These are phyloP conservation scores for Heteractis magnifica DNA, from an alignment of 92 coral and sea anemone species.

Conservation along the genomic window DNA sequence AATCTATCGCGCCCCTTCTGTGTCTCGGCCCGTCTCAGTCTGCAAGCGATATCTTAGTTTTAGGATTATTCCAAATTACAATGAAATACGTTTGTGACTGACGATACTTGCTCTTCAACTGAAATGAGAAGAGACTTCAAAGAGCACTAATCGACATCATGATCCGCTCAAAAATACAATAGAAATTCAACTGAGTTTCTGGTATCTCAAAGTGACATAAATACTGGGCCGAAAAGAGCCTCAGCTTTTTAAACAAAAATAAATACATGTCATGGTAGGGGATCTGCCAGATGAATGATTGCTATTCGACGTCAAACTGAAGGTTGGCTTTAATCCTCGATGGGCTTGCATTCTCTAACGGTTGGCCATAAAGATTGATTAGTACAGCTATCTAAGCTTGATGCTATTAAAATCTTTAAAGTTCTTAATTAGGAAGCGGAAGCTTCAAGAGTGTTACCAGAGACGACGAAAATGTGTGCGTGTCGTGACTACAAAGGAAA, in stretches of 20 bases:
- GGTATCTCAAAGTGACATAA: constrained; percentile 23
- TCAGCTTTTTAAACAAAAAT: constrained; percentile 7
- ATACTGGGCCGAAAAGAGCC: not conserved
- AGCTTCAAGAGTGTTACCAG: constrained; percentile 39
- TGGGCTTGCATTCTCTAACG: constrained; percentile 14
- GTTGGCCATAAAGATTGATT: constrained; percentile 9
- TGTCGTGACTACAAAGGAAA: constrained; percentile 1
- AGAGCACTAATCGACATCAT: not conserved
- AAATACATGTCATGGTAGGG: constrained; percentile 16
- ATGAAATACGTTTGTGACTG: constrained; percentile 7
- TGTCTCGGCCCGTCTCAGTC: constrained; percentile 15
- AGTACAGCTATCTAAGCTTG: constrained; percentile 11
- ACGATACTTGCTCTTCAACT: constrained; percentile 21
- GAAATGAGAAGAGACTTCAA: constrained; percentile 10
- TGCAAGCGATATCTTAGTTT: constrained; percentile 17
- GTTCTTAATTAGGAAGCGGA: constrained; percentile 42
- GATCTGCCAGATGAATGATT: constrained; percentile 13
- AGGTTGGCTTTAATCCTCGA: constrained; percentile 5
- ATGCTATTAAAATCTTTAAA: constrained; percentile 35
- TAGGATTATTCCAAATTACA: not conserved
- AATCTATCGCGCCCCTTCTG: not conserved
- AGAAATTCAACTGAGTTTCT: not conserved
- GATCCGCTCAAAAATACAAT: constrained; percentile 18
- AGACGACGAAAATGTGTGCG: constrained; percentile 27
- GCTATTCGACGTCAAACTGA: not conserved